Conservation (phyloP, 2,113 vertebrate species). For the Grus americana region DNA sequence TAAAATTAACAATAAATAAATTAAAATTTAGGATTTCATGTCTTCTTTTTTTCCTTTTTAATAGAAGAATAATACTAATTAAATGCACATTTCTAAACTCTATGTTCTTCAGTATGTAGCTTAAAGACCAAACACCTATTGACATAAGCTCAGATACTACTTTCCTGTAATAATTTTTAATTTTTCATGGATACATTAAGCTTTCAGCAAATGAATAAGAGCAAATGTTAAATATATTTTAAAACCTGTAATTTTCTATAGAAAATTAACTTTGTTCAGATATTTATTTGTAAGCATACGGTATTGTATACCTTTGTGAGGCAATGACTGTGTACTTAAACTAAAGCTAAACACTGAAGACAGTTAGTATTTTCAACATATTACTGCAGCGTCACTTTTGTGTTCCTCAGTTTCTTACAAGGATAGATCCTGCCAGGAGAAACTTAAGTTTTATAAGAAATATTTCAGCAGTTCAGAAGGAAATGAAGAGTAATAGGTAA, state of each 20-base stretch:
- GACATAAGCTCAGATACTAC: background rate
- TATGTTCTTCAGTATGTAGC: background rate
- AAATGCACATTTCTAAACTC: background rate
- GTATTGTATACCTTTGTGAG: background rate
- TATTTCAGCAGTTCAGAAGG: background rate
- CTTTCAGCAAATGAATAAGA: background rate
- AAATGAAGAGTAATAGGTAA: background rate
- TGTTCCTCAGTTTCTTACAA: background rate
- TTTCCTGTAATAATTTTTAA: background rate
- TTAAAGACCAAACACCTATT: background rate
- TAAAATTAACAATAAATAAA: background rate
- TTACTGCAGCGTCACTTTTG: background rate
- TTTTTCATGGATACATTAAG: background rate
- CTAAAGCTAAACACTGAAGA: background rate
- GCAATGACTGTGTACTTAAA: background rate
- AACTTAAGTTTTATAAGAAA: background rate
- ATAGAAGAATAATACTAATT: background rate
- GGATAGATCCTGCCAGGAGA: background rate
- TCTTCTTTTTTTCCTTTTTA: background rate
- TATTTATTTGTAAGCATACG: background rate
- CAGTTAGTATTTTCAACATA: background rate
- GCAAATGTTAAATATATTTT: background rate
- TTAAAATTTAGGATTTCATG: background rate
- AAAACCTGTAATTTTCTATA: accelerated
- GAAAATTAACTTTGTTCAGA: background rate